phyloP scores from a whole-genome alignment of 2,888 invertebrate species.

The Thymelicus sylvestris region DNA sequence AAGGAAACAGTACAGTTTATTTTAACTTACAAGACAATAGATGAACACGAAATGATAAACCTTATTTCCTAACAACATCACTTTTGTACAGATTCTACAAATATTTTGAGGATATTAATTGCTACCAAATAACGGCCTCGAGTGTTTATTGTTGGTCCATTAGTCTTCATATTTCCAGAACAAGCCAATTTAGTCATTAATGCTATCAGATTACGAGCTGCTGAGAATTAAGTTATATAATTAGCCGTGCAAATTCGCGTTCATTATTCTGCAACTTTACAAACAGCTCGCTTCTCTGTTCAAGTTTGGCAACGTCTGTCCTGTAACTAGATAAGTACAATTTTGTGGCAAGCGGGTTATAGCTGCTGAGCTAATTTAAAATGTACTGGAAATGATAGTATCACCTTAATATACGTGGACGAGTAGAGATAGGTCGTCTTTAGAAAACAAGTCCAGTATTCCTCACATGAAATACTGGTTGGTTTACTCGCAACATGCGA shows the following conservation, averaged over 20 bases:
- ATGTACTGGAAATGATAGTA: background rate
- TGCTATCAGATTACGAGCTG: slow-evolving; percentile 1
- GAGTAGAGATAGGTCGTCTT: no score
- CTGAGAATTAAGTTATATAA: slow-evolving; percentile 9
- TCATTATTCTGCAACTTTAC: slow-evolving; percentile 19
- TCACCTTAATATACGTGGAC: background rate
- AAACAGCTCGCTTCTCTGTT: slow-evolving; percentile 15
- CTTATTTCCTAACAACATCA: background rate
- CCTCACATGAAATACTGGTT: no score
- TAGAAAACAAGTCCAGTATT: no score
- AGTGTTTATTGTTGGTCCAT: slow-evolving; percentile 26
- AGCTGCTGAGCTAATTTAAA: background rate
- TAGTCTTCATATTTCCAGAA: slow-evolving; percentile 19
- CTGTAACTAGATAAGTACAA: slow-evolving; percentile 10
- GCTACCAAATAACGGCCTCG: slow-evolving; percentile 27
- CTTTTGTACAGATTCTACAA: background rate
- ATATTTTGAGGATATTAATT: slow-evolving; percentile 25
- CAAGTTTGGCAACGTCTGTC: slow-evolving; percentile 17
- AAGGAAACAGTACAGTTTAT: no score
- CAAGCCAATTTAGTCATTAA: slow-evolving; percentile 3
- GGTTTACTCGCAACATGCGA: no score
- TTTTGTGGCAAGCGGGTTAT: background rate
- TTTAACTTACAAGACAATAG: no score
- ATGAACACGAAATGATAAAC: no score
- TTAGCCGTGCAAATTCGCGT: slow-evolving; percentile 16